phyloP scores from a whole-genome alignment of 2,797 vertebrate genomes.

The Acanthurus leucopareius region DNA sequence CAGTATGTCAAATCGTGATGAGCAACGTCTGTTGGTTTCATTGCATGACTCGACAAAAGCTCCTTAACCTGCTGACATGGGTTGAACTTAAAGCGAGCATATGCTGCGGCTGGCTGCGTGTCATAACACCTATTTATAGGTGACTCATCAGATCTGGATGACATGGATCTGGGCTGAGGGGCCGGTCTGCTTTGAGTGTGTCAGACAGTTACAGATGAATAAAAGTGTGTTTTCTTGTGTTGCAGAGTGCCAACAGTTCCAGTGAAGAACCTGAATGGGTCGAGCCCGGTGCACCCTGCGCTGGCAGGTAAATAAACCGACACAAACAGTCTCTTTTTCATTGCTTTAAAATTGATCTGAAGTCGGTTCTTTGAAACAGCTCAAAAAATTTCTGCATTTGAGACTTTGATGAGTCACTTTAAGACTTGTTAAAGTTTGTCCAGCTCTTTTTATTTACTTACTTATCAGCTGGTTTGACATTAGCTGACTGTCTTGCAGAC shows the following conservation, averaged over 20 bases:
- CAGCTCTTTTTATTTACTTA: not conserved
- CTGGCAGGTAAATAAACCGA: constrained; percentile 89
- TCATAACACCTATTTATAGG: constrained; percentile 30
- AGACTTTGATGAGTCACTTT: not conserved
- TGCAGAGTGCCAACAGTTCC: constrained; percentile 95
- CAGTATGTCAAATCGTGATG: constrained; percentile 32
- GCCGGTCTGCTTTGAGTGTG: not conserved
- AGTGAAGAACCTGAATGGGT: constrained; percentile 96
- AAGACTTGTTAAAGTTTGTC: not conserved
- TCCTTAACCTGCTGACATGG: constrained; percentile 56
- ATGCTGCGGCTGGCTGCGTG: constrained; percentile 29
- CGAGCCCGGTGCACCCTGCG: constrained; percentile 96
- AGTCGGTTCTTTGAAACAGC: not conserved
- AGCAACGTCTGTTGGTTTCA: constrained; percentile 23
- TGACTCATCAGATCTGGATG: constrained; percentile 51
- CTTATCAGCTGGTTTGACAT: too few species aligned
- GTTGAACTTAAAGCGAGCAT: constrained; percentile 19
- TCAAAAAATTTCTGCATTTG: not conserved
- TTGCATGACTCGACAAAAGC: constrained; percentile 66
- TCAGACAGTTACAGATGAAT: constrained; percentile 17
- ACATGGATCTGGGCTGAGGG: constrained; percentile 9
- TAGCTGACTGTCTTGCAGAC: not conserved
- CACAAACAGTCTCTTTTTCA: not conserved
- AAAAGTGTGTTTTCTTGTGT: constrained; percentile 27
- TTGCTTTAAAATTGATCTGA: not conserved